Percentiles rank a stretch among this genome's conserved stretches.
phyloP scores from a whole-genome alignment of 2,888 invertebrate species.

The Aphidoletes aphidimyza region DNA sequence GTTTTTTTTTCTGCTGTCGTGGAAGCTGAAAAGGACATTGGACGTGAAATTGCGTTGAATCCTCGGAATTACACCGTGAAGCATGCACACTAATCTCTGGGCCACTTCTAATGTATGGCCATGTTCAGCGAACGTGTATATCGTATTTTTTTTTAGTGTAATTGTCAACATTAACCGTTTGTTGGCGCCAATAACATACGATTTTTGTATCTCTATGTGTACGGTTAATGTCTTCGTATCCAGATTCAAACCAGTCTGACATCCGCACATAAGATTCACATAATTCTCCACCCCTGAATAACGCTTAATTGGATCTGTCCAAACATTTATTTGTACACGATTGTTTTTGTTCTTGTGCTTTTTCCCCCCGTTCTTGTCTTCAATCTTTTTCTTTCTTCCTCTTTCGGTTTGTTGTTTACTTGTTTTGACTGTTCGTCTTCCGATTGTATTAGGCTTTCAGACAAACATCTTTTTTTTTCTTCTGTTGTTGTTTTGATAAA shows the following conservation, averaged over 20 bases:
- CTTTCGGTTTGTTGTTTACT: too few relatives aligned
- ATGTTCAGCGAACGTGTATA: not conserved
- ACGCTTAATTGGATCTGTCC: slow-evolving; percentile 12
- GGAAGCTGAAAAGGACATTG: not conserved
- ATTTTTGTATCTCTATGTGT: not conserved
- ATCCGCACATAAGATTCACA: slow-evolving; percentile 24
- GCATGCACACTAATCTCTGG: slow-evolving; percentile 43
- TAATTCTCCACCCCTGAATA: slow-evolving; percentile 8
- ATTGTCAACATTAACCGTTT: slow-evolving; percentile 27
- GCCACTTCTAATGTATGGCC: not conserved
- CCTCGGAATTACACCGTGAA: not conserved
- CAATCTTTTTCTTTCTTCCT: too few relatives aligned
- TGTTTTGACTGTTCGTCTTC: too few relatives aligned
- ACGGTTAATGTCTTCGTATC: not conserved
- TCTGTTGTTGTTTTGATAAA: not conserved
- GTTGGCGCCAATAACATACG: not conserved
- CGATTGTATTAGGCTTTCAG: not conserved
- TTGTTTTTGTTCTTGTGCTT: not conserved
- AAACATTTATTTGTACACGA: slow-evolving; percentile 3
- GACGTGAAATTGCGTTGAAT: slow-evolving; percentile 3
- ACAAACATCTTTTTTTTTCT: not conserved
- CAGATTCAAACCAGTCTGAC: not conserved
- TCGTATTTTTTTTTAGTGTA: not conserved
- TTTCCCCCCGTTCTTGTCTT: not conserved
- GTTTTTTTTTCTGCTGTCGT: not conserved